These are phyloP conservation scores for Fulmarus glacialis DNA, from an alignment of 2,113 vertebrate genomes.

Conservation along the genomic window DNA sequence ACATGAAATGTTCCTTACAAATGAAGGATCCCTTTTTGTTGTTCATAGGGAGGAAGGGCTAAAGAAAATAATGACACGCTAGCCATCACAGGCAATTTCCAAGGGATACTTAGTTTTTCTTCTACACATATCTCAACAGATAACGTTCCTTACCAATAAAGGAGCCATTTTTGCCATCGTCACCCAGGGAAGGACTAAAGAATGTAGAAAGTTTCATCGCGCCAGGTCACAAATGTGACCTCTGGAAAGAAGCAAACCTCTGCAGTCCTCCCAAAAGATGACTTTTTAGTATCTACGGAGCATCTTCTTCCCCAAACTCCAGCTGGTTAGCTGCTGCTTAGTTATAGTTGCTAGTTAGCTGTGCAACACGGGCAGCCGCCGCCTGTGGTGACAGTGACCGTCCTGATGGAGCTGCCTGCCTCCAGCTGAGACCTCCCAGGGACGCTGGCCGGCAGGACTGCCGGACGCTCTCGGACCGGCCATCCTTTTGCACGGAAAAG, in stretches of 20 bases:
- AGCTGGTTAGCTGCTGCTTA: neutral
- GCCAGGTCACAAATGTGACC: accelerated
- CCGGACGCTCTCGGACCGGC: accelerated
- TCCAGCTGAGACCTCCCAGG: neutral
- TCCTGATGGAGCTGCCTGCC: neutral
- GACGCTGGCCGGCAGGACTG: accelerated
- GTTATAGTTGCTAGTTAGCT: neutral
- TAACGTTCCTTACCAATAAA: neutral
- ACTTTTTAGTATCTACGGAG: neutral
- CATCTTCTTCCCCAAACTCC: neutral
- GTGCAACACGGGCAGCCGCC: neutral
- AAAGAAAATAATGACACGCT: neutral
- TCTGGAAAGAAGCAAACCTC: neutral
- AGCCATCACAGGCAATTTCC: neutral
- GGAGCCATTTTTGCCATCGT: neutral
- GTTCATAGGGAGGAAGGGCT: accelerated
- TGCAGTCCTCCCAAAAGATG: neutral
- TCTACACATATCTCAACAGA: neutral
- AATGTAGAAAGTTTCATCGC: neutral
- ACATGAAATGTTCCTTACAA: neutral
- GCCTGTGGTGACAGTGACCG: neutral
- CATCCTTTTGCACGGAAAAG: neutral
- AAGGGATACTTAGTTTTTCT: neutral
- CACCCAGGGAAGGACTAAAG: neutral
- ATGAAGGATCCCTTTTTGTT: neutral